phyloP scores from a whole-genome alignment of 2,113 vertebrate genomes.

The Macaca mulatta region DNA sequence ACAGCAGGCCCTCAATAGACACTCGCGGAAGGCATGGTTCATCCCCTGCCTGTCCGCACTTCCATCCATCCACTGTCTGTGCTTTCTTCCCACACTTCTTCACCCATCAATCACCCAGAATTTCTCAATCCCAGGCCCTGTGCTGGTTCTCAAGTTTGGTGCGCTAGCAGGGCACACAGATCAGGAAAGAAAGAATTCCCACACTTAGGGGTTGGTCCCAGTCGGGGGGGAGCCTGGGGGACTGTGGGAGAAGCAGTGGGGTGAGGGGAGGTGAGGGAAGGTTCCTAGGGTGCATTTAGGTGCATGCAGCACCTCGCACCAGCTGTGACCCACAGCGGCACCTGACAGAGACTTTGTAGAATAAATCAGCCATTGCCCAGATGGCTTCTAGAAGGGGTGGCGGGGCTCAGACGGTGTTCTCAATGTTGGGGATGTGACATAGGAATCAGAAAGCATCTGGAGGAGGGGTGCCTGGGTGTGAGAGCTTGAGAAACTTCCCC shows the following conservation, averaged over 20 bases:
- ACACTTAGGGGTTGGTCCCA: background rate
- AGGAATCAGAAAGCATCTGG: background rate
- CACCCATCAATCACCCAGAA: background rate
- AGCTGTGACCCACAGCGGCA: fast-evolving
- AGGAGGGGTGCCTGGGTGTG: background rate
- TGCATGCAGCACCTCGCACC: background rate
- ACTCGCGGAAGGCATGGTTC: background rate
- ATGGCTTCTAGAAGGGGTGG: background rate
- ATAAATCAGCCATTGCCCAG: background rate
- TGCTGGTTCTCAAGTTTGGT: background rate
- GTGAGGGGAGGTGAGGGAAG: fast-evolving
- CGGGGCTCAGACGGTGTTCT: background rate
- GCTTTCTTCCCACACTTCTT: background rate
- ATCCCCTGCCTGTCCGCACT: fast-evolving
- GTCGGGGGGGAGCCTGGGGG: background rate
- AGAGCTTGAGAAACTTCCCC: background rate
- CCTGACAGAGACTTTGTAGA: background rate
- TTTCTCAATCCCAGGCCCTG: background rate
- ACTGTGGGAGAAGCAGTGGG: background rate
- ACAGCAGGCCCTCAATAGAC: background rate
- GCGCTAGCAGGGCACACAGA: background rate
- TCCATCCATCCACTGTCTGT: no score
- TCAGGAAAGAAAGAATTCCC: background rate
- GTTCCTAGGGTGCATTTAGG: fast-evolving
- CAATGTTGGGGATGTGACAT: no score